Evolutionary conservation across 2,797 vertebrate species (phyloP), one percentile per base, ranked within the genome.

Genomic region (Carapus acus): DNA sequence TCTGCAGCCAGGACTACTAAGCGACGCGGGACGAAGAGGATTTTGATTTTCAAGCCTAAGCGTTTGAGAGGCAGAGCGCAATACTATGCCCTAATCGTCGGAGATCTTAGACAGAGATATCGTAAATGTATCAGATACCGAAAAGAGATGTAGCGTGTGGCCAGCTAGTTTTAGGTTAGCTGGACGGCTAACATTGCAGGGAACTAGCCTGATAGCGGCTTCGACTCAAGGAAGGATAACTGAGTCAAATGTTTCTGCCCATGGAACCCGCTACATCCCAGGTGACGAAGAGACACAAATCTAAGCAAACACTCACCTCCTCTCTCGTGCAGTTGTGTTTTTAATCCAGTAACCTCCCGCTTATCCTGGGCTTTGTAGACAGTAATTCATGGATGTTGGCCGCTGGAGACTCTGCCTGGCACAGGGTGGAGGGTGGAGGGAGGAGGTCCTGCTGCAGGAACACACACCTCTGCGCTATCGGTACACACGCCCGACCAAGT

Each of bases 341-440:
- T 23, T n/a, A 43, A 23, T 7, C 20, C 3, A 43, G 8, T 22
- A n/a, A 9, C 6, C n/a, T 15, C 4, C 4, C n/a, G 13, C n/a
- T 15, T 23, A 7, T 15, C 13, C 16, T 19, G 11, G 22, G 31
- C 12, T 31, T n/a, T 53, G 43, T 33, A 52, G 33, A 36, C 19
- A 8, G n/a, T 8, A 0, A 48, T 23, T 44, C 18, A 27, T 1
- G 43, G 74, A 64, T 63, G 69, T 71, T 62, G 20, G 51, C 60
- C 38, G 62, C 70, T 80, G 42, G 46, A 59, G 67, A 22, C 13
- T 21, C 19, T 74, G 76, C 76, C 54, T 78, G 73, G 77, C 72
- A 70, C 36, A 44, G 2, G 27, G 33, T n/a, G n/a, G 14, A 11
- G 24, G 44, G 44, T 0, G 38, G 15, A 14, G 19, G 60, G 47